Evolutionary conservation across 2,888 invertebrate genomes (phyloP), one percentile per base, ranked within the genome.

Genomic region (Clostera curtula): DNA sequence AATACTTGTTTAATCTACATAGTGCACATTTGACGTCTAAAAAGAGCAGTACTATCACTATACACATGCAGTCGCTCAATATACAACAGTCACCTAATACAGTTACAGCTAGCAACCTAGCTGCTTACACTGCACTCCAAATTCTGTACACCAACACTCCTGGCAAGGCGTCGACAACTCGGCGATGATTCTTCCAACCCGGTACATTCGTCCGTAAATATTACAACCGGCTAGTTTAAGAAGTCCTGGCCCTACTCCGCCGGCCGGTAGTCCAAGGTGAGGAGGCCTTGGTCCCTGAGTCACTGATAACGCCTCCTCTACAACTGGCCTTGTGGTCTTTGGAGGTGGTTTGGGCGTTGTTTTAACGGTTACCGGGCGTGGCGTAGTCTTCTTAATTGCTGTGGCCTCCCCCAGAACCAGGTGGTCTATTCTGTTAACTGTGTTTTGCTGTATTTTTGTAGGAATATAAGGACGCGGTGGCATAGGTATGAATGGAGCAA

Each of bases 191-290:
- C 90, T 86, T 3, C 93, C 93, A 5, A 95, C 92, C 12, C 91
- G 86, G 67, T 95, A 95, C 92, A 95, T 95, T 40, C 91, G 86
- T 4, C 95, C 95, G 56, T 95, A 95, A 50, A 95, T 95, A 71
- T 95, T 95, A 61, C 95, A 95, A 1, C 95, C 95, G 6, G 93
- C 93, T 36, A 95, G 66, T 68, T 93, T 94, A 21, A 93, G 71
- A 25, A 90, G 69, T 16, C 90, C 89, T 7, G 85, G 69, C 1
- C 85, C 80, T 1, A 64, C 19, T 5, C 36, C 32, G 9, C 29
- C n/a, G n/a, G n/a, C 29, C 3, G 43, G 12, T 11, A 20, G 35
- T 2, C 59, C 65, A 4, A 29, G 47, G 13, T 43, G 43, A 0
- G 63, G 56, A 4, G 59, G 64, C 5, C 56, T 35, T 0, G 53